Evolutionary conservation across 2,888 invertebrate genomes (phyloP), one percentile per base, ranked within the genome.

Genomic region (Carpatolechia fugitivella): DNA sequence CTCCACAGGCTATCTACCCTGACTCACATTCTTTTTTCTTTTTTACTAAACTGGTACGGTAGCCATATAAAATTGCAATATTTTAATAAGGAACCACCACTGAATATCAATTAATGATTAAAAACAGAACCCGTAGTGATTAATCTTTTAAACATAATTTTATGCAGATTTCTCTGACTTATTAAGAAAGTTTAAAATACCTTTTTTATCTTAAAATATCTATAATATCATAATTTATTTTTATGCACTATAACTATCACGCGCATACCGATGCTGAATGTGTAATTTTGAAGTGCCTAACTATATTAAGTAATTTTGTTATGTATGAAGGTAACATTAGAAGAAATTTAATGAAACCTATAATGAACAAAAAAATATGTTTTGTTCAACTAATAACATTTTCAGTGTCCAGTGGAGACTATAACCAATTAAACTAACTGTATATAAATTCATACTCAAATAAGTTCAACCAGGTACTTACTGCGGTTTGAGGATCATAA

Each of bases 21-120:
- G 67, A 69, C 68, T 75, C 72, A 38, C 11, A 10, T 41, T n/a
- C 10, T 18, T 40, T 8, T 65, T 78, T 78, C 79, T 80, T 76
- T 80, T 74, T 69, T 66, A 68, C 24, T 24, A 72, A 83, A 85
- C 80, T 68, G 77, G 82, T 76, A 71, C 80, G 69, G 74, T 61
- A 78, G 77, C 76, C 70, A 72, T 80, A 82, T 79, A 81, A 82
- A 82, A 83, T 72, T 79, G 80, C 80, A 76, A 82, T 85, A 85
- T 85, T 82, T 83, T 83, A 84, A 82, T 80, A 82, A 78, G 74
- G 72, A 74, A 75, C 76, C 64, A 70, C 70, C 70, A 71, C 64
- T 74, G 82, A 76, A 83, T 83, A 77, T 74, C 73, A 83, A 85
- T 83, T 82, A 82, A 80, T 81, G 65, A 72, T 77, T 80, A 75